These are phyloP conservation scores for Atta cephalotes DNA, from an alignment of 1,140 invertebrate species.

Conservation along the genomic window DNA sequence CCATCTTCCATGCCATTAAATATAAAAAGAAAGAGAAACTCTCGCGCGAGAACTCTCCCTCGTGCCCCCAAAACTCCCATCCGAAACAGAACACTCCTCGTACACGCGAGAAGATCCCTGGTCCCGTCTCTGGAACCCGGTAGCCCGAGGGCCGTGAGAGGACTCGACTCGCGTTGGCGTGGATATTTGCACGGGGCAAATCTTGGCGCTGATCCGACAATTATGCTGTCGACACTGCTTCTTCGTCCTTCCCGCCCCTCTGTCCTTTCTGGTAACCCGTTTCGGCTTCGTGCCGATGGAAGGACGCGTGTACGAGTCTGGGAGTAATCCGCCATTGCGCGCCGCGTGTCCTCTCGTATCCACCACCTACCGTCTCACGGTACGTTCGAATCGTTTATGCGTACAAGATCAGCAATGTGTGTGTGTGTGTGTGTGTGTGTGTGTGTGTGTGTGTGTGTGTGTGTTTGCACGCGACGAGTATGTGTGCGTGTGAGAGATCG, in stretches of 20 bases:
- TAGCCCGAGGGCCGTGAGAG: conserved; percentile 35
- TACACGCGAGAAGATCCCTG: conserved; percentile 8
- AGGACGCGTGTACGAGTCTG: conserved; percentile 53
- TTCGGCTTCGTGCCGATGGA: conserved; percentile 28
- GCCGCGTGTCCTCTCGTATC: conserved; percentile 54
- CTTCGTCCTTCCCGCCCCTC: conserved; percentile 42
- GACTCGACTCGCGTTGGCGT: conserved; percentile 67
- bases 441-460: conserved; percentile 65
- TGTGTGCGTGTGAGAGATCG: conserved; percentile 63
- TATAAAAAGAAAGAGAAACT: conserved; percentile 13
- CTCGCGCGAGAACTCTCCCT: not conserved
- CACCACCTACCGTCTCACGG: conserved; percentile 47
- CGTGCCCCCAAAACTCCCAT: too few relatives aligned
- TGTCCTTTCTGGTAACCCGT: conserved; percentile 34
- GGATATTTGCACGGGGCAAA: conserved; percentile 76
- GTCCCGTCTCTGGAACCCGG: conserved; percentile 1
- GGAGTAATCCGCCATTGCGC: conserved; percentile 67
- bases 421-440: conserved; percentile 4
- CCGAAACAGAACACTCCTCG: too few relatives aligned
- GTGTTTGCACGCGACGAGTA: not conserved
- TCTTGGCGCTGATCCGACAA: conserved; percentile 77
- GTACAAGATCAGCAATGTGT: not conserved
- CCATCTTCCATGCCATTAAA: not conserved
- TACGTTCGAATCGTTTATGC: conserved; percentile 58
- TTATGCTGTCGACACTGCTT: conserved; percentile 83